These are phyloP conservation scores for Drosophila tristis DNA, from an alignment of 1,140 invertebrate genomes.

Conservation along the genomic window DNA sequence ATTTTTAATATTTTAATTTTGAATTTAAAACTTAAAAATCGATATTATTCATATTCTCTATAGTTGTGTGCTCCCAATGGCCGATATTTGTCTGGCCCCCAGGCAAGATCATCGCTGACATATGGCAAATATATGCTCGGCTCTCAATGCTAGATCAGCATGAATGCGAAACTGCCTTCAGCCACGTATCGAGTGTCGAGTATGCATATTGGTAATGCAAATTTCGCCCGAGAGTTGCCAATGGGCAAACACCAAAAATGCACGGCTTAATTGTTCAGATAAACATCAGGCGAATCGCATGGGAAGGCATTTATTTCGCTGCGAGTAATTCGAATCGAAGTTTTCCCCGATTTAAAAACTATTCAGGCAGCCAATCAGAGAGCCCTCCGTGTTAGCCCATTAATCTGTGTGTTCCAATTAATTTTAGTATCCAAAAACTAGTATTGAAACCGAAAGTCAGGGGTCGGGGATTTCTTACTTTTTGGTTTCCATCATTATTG, in stretches of 20 bases:
- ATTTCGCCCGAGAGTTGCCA: slow-evolving; percentile 5
- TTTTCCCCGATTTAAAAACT: no score
- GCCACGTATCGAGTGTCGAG: no score
- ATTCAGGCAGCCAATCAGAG: background rate
- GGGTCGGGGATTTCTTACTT: background rate
- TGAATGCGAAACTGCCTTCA: slow-evolving; percentile 24
- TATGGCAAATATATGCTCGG: slow-evolving; percentile 30
- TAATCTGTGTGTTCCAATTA: background rate
- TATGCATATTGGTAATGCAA: slow-evolving; percentile 31
- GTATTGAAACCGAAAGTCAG: background rate
- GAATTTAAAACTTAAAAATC: no score
- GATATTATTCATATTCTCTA: no score
- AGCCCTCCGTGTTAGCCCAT: background rate
- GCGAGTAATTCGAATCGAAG: no score
- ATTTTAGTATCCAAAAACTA: background rate
- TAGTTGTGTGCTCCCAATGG: no score
- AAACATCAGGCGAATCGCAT: no score
- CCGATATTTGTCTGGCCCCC: background rate
- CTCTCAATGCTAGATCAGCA: slow-evolving; percentile 28
- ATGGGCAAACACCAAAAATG: slow-evolving; percentile 21
- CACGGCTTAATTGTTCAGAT: slow-evolving; percentile 22
- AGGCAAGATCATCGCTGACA: background rate
- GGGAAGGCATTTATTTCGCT: no score
- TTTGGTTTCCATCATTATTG: slow-evolving; percentile 1
- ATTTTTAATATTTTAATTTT: no score